Conservation (phyloP, 2,113 vertebrate genomes). For the Pogona vitticeps region DNA sequence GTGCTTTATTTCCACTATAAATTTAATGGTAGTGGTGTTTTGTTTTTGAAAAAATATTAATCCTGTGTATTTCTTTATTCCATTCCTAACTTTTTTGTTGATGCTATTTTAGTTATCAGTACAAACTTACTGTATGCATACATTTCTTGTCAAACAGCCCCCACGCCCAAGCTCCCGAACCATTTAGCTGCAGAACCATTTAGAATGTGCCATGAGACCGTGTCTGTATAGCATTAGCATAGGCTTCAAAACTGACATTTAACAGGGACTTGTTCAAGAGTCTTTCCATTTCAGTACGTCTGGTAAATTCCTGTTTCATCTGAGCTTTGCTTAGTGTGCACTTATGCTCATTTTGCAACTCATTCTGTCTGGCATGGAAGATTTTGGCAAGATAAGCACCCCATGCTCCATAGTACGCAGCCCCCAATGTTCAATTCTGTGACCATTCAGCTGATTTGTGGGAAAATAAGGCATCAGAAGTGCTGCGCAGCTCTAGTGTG, state of each 20-base stretch:
- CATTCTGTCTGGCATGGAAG: not conserved
- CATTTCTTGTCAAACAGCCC: not conserved
- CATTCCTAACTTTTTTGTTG: not conserved
- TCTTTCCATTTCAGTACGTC: not conserved
- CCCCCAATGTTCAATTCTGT: not conserved
- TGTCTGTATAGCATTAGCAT: rapidly evolving
- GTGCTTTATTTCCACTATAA: not conserved
- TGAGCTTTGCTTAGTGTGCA: not conserved
- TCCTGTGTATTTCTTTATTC: not conserved
- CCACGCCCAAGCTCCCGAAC: not conserved
- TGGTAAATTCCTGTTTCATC: not conserved
- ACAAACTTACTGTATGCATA: not conserved
- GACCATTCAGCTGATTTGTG: not conserved
- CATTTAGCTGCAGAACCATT: not conserved
- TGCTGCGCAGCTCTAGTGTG: not conserved
- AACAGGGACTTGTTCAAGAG: not conserved
- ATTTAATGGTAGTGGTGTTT: not conserved
- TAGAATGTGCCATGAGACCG: not conserved
- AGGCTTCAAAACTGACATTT: not conserved
- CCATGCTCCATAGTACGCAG: not conserved
- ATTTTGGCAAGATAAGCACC: not conserved
- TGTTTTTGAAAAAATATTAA: not conserved
- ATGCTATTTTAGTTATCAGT: conserved; percentile 9
- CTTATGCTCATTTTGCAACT: not conserved
- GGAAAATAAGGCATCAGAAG: not conserved